Conservation (phyloP, 2,797 vertebrate genomes). For the Pseudopleuronectes americanus region DNA sequence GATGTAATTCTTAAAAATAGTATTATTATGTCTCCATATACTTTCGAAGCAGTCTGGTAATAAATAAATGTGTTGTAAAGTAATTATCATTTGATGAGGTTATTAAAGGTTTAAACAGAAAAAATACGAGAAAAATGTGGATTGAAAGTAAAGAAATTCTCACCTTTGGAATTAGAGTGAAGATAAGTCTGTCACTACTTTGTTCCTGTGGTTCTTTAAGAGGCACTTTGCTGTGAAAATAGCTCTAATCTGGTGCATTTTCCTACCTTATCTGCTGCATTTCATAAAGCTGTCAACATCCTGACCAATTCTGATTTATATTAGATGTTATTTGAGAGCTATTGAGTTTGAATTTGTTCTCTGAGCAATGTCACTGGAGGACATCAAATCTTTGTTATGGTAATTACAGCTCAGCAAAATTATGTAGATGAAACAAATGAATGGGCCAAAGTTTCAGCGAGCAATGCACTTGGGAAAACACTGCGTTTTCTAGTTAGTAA, state of each 20-base stretch:
- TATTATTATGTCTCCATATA: not conserved
- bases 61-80: too few relatives aligned
- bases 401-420: slow-evolving; percentile 74
- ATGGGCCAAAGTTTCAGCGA: slow-evolving; percentile 66
- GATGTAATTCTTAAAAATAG: not conserved
- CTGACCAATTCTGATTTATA: slow-evolving; percentile 58
- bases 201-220: slow-evolving; percentile 32
- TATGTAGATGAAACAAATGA: slow-evolving; percentile 76
- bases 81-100: not conserved
- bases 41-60: not conserved
- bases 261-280: slow-evolving; percentile 53
- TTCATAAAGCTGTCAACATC: slow-evolving; percentile 70
- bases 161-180: slow-evolving; percentile 36
- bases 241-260: slow-evolving; percentile 43
- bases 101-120: not conserved
- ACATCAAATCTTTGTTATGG: slow-evolving; percentile 75
- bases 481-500: slow-evolving; percentile 55
- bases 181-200: slow-evolving; percentile 33
- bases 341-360: slow-evolving; percentile 70
- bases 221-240: slow-evolving; percentile 49
- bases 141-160: not conserved
- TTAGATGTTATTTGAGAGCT: slow-evolving; percentile 70
- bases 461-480: slow-evolving; percentile 51
- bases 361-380: slow-evolving; percentile 70
- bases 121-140: not conserved